Base-by-base conservation (phyloP, 1,140 invertebrate species). In the Ips typographus region DNA sequence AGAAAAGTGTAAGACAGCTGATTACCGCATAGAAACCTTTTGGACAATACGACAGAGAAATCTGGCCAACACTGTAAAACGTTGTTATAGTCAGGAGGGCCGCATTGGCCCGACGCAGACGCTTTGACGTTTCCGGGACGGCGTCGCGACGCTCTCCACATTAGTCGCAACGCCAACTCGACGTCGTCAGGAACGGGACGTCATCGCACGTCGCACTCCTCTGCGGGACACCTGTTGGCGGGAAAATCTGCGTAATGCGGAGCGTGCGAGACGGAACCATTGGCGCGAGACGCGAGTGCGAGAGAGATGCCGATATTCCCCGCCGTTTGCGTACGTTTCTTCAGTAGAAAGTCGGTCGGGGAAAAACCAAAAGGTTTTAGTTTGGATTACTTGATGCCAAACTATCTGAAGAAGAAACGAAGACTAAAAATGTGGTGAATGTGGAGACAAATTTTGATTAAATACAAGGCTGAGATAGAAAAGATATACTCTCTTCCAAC, bases 101-200 rank as follows among this genome's bases (percentile, higher is more conserved):
- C 59, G 59, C 59, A 61, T 61, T 40, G 42, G 59, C 8, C 22
- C 43, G 59, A 49, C 59, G 59, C 59, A 61, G 59, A 3, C 59
- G 59, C 59, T 37, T 40, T 49, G 43, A 41, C 43, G 42, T 22
- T 22, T 5, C 59, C 59, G 42, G 40, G 56, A 37, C 52, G 47
- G 57, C 39, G 57, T 39, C 59, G 7, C 59, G 39, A 40, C 59
- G 52, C 52, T 55, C 44, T 47, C 52, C 8, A 49, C 6, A 8
- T 38, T 36, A 61, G 59, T 61, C 59, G 59, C 59, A 61, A 36
- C 59, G 59, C 43, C 59, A 37, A 5, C 41, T 36, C 40, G 36
- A 40, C 59, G 43, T 49, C 40, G 2, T 43, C 22, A 8, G 59
- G 42, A 40, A 40, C 59, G 8, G 42, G 59, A 61, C 59, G 41